phyloP scores from a whole-genome alignment of 2,888 invertebrate species.

The Plagiodera versicolora region DNA sequence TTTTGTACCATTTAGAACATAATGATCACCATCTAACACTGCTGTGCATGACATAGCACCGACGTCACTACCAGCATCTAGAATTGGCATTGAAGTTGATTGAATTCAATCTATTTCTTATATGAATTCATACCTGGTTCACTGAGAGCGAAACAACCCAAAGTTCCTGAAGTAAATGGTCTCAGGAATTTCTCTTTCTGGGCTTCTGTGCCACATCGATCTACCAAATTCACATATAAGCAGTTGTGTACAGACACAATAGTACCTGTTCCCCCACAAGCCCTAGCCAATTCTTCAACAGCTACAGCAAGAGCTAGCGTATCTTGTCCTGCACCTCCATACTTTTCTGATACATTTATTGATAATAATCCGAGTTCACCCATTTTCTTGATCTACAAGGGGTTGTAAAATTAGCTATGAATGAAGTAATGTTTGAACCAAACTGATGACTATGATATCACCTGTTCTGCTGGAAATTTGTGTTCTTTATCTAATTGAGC shows the following conservation, averaged over 20 bases:
- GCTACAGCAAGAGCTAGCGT: constrained; percentile 71
- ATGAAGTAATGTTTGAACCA: not conserved
- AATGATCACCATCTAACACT: constrained; percentile 60
- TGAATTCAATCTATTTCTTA: too few species aligned
- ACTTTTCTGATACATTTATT: constrained; percentile 63
- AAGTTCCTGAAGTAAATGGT: constrained; percentile 63
- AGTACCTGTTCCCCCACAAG: constrained; percentile 77
- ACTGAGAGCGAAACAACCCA: constrained; percentile 81
- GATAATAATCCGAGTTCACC: constrained; percentile 73
- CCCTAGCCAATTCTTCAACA: constrained; percentile 76
- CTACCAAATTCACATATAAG: constrained; percentile 70
- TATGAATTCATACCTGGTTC: constrained; percentile 67
- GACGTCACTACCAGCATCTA: constrained; percentile 78
- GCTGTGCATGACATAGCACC: constrained; percentile 69
- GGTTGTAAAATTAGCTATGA: too few species aligned
- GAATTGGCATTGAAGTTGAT: too few species aligned
- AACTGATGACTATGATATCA: constrained; percentile 37
- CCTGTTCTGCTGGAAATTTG: constrained; percentile 64
- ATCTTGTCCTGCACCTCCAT: constrained; percentile 72
- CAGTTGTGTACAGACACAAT: constrained; percentile 79
- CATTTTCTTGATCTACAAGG: constrained; percentile 64
- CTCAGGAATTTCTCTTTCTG: constrained; percentile 69
- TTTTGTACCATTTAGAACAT: constrained; percentile 69
- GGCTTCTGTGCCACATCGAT: constrained; percentile 64
- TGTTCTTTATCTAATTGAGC: constrained; percentile 65